Conservation (phyloP, 2,888 invertebrate genomes). For the Cosmia trapezina region DNA sequence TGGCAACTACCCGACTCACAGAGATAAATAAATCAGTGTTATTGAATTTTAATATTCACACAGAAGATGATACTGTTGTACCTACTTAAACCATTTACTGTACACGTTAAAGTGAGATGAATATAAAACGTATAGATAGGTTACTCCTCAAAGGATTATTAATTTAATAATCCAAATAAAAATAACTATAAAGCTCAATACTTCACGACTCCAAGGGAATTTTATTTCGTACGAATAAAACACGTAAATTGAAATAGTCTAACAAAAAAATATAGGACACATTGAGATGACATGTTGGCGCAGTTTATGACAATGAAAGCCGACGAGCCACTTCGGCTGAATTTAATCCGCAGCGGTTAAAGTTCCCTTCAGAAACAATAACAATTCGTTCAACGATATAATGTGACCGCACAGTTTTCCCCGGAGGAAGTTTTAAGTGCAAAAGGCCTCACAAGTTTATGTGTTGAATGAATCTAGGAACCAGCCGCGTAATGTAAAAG, state of each 20-base stretch:
- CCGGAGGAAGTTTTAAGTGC: slow-evolving; percentile 83
- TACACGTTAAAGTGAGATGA: slow-evolving; percentile 1
- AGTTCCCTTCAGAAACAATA: slow-evolving; percentile 85
- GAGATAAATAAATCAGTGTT: slow-evolving; percentile 61
- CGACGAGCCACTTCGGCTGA: slow-evolving; percentile 73
- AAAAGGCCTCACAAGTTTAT: slow-evolving; percentile 85
- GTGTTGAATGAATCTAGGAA: slow-evolving; percentile 82
- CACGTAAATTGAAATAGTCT: slow-evolving; percentile 59
- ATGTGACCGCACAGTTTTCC: slow-evolving; percentile 80
- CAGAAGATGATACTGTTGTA: slow-evolving; percentile 2
- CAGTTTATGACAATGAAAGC: slow-evolving; percentile 71
- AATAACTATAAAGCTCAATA: slow-evolving; percentile 49
- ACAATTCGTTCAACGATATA: slow-evolving; percentile 83
- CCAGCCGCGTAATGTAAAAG: slow-evolving; percentile 82
- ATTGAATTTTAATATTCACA: slow-evolving; percentile 66
- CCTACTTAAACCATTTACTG: background rate
- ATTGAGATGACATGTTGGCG: slow-evolving; percentile 68
- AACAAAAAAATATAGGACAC: slow-evolving; percentile 64
- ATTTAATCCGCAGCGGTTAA: slow-evolving; percentile 79
- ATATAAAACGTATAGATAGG: background rate
- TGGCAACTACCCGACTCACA: slow-evolving; percentile 60
- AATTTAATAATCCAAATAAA: slow-evolving; percentile 49
- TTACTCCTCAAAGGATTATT: slow-evolving; percentile 19
- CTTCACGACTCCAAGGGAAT: slow-evolving; percentile 40
- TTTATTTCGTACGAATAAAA: slow-evolving; percentile 58